These are phyloP conservation scores for Eciton burchellii DNA, from an alignment of 1,140 invertebrate genomes.

Conservation along the genomic window DNA sequence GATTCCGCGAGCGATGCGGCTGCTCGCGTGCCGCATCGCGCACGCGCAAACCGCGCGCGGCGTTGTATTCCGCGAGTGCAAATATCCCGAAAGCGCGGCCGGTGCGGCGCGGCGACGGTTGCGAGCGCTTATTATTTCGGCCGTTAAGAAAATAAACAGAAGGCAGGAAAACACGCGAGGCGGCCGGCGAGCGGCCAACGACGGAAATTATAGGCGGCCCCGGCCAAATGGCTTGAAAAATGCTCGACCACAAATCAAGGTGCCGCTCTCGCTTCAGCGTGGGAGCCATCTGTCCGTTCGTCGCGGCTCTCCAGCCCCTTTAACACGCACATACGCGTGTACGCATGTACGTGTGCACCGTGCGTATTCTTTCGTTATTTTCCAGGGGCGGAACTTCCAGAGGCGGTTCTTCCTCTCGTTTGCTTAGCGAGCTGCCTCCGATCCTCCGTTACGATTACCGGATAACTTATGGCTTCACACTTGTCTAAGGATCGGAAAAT, in stretches of 20 bases:
- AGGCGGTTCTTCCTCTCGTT: conserved; percentile 60
- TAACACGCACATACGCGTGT: conserved; percentile 11
- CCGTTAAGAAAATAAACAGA: conserved; percentile 86
- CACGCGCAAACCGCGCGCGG: conserved; percentile 24
- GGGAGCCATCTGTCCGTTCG: conserved; percentile 82
- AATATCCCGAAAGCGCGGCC: conserved; percentile 3
- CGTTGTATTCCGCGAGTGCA: conserved; percentile 9
- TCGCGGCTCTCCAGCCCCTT: conserved; percentile 55
- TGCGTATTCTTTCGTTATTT: conserved; percentile 58
- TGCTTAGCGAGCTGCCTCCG: conserved; percentile 56
- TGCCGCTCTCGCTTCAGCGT: conserved; percentile 74
- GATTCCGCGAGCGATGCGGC: conserved; percentile 1
- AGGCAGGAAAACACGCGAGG: conserved; percentile 79
- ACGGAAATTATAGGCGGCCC: conserved; percentile 82
- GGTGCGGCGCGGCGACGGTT: conserved; percentile 16
- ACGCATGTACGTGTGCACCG: conserved; percentile 9
- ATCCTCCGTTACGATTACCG: conserved; percentile 50
- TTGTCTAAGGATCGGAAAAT: neutral
- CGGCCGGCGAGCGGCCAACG: conserved; percentile 66
- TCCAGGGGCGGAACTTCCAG: conserved; percentile 39
- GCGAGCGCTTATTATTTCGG: conserved; percentile 80
- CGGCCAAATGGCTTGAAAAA: conserved; percentile 84
- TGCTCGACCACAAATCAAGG: conserved; percentile 85
- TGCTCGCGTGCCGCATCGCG: conserved; percentile 38
- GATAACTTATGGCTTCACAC: neutral